These are phyloP conservation scores for Asbolus verrucosus DNA, from an alignment of 1,140 invertebrate genomes.

Conservation along the genomic window DNA sequence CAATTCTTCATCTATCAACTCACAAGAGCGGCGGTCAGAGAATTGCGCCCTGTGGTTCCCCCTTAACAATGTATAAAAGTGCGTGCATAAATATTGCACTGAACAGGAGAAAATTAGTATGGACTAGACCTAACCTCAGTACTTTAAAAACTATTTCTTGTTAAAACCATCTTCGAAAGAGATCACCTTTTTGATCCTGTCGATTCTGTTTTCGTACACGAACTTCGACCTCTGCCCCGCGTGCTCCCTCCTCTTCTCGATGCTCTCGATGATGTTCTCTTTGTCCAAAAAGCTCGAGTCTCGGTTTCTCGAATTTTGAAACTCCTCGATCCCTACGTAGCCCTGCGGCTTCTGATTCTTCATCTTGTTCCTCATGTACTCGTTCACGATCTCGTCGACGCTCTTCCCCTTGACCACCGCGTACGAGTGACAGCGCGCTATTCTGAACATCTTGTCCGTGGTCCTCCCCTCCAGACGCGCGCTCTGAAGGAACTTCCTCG, in stretches of 20 bases:
- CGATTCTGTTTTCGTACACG: conserved; percentile 54
- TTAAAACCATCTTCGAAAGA: conserved; percentile 58
- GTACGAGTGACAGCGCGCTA: conserved; percentile 73
- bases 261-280: conserved; percentile 49
- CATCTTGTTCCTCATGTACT: conserved; percentile 58
- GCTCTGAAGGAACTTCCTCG: conserved; percentile 65
- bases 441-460: conserved; percentile 70
- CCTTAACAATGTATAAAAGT: background rate
- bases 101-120: background rate
- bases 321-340: conserved; percentile 57
- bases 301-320: conserved; percentile 5
- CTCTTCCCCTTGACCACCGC: conserved; percentile 72
- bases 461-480: conserved; percentile 68
- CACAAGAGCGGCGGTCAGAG: no score
- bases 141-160: no score
- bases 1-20: no score
- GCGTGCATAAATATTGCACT: conserved; percentile 19
- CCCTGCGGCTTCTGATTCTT: conserved; percentile 58
- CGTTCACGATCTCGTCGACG: conserved; percentile 69
- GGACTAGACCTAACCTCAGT: no score
- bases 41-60: no score
- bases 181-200: conserved; percentile 60
- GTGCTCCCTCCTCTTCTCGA: conserved; percentile 43
- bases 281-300: conserved; percentile 19
- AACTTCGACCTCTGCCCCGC: conserved; percentile 23